Evolutionary conservation across 2,888 invertebrate genomes (phyloP).

Genomic region (Cantharis nigra): DNA sequence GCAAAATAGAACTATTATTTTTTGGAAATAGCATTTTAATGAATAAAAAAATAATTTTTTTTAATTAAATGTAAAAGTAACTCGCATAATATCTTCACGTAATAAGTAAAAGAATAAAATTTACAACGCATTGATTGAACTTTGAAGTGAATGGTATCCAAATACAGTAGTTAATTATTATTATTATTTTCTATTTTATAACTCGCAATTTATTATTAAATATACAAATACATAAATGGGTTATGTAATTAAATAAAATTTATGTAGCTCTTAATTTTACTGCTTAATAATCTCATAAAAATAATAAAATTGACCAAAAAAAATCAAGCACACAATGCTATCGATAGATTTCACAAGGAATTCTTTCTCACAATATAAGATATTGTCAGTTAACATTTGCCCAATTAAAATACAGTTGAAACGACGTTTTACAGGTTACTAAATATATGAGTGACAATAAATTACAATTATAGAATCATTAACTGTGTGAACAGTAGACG

Average conservation of each 20-base stretch:
- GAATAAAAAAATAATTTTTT: not conserved
- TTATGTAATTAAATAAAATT: constrained; percentile 2
- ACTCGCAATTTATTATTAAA: not conserved
- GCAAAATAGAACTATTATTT: no score
- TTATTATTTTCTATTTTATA: not conserved
- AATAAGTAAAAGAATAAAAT: not conserved
- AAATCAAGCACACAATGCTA: not conserved
- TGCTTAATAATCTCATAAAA: constrained; percentile 5
- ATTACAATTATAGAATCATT: constrained; percentile 5
- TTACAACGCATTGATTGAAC: not conserved
- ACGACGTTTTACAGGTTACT: constrained; percentile 3
- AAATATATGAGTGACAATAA: constrained; percentile 4
- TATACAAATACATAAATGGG: not conserved
- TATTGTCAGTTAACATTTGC: constrained; percentile 2
- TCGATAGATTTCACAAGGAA: constrained; percentile 3
- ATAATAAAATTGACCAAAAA: not conserved
- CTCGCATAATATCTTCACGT: not conserved
- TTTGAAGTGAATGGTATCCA: not conserved
- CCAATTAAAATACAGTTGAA: constrained; percentile 4
- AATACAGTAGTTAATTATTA: constrained; percentile 2
- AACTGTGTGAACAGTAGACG: constrained; percentile 3
- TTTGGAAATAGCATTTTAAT: not conserved
- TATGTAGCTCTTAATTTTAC: constrained; percentile 1
- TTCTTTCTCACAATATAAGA: constrained; percentile 4
- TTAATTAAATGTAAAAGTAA: not conserved